Evolutionary conservation across 2,888 invertebrate species (phyloP).

Genomic region (Frankliniella fusca): DNA sequence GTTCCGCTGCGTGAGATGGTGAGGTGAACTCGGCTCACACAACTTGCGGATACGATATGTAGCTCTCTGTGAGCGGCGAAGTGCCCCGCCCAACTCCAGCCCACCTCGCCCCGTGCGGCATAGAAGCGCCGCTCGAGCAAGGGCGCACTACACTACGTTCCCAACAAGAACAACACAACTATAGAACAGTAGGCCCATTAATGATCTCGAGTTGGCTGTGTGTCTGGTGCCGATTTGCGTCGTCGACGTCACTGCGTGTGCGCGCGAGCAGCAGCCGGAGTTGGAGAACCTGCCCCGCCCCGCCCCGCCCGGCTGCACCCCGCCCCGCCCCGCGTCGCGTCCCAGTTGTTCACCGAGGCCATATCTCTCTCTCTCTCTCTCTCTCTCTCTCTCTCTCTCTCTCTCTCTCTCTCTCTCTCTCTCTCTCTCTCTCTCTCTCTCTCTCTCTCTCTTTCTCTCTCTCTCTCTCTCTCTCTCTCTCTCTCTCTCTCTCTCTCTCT

Average conservation of each 20-base stretch:
- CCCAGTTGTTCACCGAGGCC: background rate
- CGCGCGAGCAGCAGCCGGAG: background rate
- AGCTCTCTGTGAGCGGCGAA: too few species aligned
- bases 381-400: background rate
- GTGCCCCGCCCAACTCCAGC: too few species aligned
- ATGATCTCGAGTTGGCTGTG: background rate
- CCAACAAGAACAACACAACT: slow-evolving; percentile 27
- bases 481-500: background rate
- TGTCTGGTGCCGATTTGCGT: background rate
- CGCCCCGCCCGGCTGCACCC: background rate
- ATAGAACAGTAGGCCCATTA: slow-evolving; percentile 18
- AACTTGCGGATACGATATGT: too few species aligned
- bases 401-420: background rate
- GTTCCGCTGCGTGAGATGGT: too few species aligned
- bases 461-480: background rate
- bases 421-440: background rate
- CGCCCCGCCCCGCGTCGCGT: background rate
- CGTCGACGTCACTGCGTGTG: background rate
- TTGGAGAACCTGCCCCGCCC: background rate
- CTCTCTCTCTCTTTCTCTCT: background rate
- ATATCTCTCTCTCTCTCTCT: background rate
- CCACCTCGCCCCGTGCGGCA: too few species aligned
- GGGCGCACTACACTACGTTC: slow-evolving; percentile 11
- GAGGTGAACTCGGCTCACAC: too few species aligned
- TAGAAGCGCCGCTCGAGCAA: background rate